Evolutionary conservation across 1,140 invertebrate species (phyloP).

Genomic region (Platyura marginata): DNA sequence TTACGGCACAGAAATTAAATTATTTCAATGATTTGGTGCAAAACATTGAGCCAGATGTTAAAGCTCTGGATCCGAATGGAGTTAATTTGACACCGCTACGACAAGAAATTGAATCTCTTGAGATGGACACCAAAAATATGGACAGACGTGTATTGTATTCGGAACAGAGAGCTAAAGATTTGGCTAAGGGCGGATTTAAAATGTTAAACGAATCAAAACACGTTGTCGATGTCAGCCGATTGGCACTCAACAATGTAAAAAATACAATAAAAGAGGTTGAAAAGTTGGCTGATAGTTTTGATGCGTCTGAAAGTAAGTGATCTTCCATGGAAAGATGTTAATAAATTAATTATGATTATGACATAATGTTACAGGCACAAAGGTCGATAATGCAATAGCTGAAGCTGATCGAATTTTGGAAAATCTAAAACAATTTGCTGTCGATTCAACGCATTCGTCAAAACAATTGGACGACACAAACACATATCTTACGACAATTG

Average conservation of each 20-base stretch:
- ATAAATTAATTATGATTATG: too few species aligned
- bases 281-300: conserved; percentile 40
- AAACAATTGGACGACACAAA: conserved; percentile 38
- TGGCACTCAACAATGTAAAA: conserved; percentile 30
- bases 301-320: conserved; percentile 43
- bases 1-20: conserved; percentile 52
- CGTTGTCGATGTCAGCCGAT: conserved; percentile 28
- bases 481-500: conserved; percentile 44
- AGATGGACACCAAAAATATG: conserved; percentile 32
- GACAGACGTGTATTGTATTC: conserved; percentile 35
- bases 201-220: conserved; percentile 33
- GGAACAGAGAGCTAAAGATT: conserved; percentile 29
- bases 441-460: conserved; percentile 29
- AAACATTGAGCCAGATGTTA: conserved; percentile 41
- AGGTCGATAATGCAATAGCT: conserved; percentile 53
- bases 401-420: conserved; percentile 50
- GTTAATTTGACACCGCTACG: conserved; percentile 40
- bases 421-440: conserved; percentile 23
- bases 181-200: conserved; percentile 25
- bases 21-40: conserved; percentile 51
- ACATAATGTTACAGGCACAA: too few species aligned
- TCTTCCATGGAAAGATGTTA: too few species aligned
- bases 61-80: conserved; percentile 39
- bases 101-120: conserved; percentile 34
- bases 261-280: conserved; percentile 44